phyloP scores from a whole-genome alignment of 2,797 vertebrate genomes.

The Anguilla obscura region DNA sequence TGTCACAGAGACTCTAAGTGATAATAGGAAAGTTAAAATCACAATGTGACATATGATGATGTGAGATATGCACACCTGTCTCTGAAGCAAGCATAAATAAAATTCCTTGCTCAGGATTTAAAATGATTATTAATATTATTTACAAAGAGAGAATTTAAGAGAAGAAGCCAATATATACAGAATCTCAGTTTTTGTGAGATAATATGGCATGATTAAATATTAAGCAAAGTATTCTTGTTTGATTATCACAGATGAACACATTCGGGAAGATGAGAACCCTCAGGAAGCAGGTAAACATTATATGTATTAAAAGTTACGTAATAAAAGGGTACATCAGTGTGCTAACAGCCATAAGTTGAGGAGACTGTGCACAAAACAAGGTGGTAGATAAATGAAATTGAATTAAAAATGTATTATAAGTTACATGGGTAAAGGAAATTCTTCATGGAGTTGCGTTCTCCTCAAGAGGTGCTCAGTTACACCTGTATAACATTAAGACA shows the following conservation, averaged over 20 bases:
- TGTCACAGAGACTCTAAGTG: background rate
- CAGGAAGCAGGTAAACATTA: conserved; percentile 20
- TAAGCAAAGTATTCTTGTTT: conserved; percentile 15
- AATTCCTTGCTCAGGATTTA: background rate
- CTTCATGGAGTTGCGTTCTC: background rate
- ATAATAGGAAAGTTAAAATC: background rate
- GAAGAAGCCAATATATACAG: background rate
- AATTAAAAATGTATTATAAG: background rate
- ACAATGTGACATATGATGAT: background rate
- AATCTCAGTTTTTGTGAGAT: background rate
- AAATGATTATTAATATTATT: background rate
- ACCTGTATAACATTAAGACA: background rate
- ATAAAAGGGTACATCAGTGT: background rate
- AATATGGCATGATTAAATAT: background rate
- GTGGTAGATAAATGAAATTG: background rate
- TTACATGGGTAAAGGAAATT: background rate
- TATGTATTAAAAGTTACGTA: too few relatives aligned
- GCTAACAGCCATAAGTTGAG: background rate
- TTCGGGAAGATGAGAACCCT: background rate
- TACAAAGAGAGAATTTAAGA: background rate
- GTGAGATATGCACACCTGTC: background rate
- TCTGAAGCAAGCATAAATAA: background rate
- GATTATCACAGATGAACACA: conserved; percentile 10
- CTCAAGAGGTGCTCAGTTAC: background rate
- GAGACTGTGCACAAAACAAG: background rate